A percentile compares a stretch with the other conserved stretches of the same genome.
Conservation (phyloP, 1,140 invertebrate species). For the Dinothrombium tinctorium region DNA sequence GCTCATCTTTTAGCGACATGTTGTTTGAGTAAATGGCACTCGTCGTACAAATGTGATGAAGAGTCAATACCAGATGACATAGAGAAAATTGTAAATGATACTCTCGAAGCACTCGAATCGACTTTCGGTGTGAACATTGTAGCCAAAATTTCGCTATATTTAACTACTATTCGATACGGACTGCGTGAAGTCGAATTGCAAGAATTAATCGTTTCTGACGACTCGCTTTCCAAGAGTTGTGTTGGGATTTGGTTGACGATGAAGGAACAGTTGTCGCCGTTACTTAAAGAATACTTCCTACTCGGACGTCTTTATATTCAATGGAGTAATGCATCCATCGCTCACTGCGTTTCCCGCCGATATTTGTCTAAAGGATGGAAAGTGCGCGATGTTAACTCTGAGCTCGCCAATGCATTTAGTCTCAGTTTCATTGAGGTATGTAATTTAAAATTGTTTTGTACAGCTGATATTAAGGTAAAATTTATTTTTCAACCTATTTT, state of each 20-base stretch:
- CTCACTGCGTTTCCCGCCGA: conserved; percentile 15
- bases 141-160: conserved; percentile 14
- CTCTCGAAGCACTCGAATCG: too few species aligned
- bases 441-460: too few species aligned
- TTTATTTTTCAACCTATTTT: too few species aligned
- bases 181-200: conserved; percentile 18
- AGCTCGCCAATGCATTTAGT: conserved; percentile 16
- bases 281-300: conserved; percentile 17
- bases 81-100: conserved; percentile 1
- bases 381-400: conserved; percentile 12
- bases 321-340: conserved; percentile 16
- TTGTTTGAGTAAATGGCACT: conserved; percentile 9
- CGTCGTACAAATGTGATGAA: conserved; percentile 1
- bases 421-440: conserved; percentile 14
- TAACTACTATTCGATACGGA: conserved; percentile 17
- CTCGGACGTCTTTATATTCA: conserved; percentile 16
- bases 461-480: too few species aligned
- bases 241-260: conserved; percentile 6
- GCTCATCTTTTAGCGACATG: conserved; percentile 10
- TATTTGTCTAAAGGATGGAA: conserved; percentile 13
- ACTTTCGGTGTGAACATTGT: conserved; percentile 13
- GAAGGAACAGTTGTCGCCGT: conserved; percentile 5
- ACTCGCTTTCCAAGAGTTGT: conserved; percentile 7
- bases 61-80: conserved; percentile 5
- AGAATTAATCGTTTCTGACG: conserved; percentile 6